Conservation (phyloP, 2,888 invertebrate species). For the Drosophila anceps region DNA sequence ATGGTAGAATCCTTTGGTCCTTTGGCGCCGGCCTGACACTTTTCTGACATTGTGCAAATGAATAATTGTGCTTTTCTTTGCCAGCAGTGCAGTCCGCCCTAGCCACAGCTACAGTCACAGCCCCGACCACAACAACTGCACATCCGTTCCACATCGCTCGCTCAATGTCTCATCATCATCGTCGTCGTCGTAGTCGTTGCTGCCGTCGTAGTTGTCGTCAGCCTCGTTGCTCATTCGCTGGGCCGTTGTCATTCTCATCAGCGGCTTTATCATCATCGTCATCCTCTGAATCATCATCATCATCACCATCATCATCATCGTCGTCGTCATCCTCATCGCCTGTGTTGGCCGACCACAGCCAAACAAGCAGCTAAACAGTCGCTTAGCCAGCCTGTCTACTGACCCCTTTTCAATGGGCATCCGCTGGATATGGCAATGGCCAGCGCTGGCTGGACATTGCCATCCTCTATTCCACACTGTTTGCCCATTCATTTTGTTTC, state of each 20-base stretch:
- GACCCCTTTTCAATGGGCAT: conserved; percentile 81
- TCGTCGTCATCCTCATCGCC: conserved; percentile 30
- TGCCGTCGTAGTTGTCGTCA: conserved; percentile 68
- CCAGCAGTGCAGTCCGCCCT: conserved; percentile 46
- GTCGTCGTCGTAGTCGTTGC: conserved; percentile 19
- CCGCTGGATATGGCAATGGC: conserved; percentile 59
- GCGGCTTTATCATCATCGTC: conserved; percentile 25
- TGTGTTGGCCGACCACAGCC: conserved; percentile 65
- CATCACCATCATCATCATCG: conserved; percentile 11
- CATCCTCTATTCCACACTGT: conserved; percentile 64
- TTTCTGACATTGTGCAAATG: conserved; percentile 83
- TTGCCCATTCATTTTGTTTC: conserved; percentile 82
- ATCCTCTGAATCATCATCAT: conserved; percentile 60
- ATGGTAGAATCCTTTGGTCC: conserved; percentile 77
- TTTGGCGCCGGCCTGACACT: conserved; percentile 81
- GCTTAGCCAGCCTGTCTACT: conserved; percentile 72
- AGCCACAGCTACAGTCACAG: conserved; percentile 17
- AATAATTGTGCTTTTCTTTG: conserved; percentile 84
- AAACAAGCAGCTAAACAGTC: conserved; percentile 82
- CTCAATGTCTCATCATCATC: conserved; percentile 76
- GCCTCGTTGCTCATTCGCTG: conserved; percentile 67
- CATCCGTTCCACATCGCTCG: conserved; percentile 79
- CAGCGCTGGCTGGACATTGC: conserved; percentile 53
- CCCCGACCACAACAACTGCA: conserved; percentile 32
- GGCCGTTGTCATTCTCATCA: conserved; percentile 38